Base-by-base conservation (phyloP, 2,797 vertebrate species). In the Diceros bicornis region DNA sequence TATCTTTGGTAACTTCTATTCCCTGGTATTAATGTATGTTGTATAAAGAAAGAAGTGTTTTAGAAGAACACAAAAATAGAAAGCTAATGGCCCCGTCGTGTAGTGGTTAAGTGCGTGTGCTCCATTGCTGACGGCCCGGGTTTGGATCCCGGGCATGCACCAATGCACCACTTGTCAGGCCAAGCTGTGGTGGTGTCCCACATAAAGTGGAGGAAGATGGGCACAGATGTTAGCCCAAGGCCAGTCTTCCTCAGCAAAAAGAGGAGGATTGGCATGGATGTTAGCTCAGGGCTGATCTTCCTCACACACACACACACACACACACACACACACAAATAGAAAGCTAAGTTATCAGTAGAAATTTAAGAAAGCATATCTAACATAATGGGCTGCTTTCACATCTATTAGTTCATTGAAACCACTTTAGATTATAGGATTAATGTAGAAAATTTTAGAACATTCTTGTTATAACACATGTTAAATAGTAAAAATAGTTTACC, bases 401-500 rank as follows among this genome's bases (percentile, higher is more conserved):
- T 84, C 4, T 81, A 71, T 93, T 93, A 81, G 29, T 68, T 94
- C 57, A 50, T 25, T 87, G 77, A 75, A 77, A 92, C 47, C 21
- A 71, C 23, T 62, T 81, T 86, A 23, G 89, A 64, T 61, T 91
- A 44, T 61, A 89, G 86, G n/a, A 97, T 79, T 23, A 34, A 10
- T 10, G 59, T 5, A 55, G 0, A 0, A 95, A n/a, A 29, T 2
- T 20, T 50, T 64, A 61, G 97, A 94, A 44, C 0, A 13, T 34
- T n/a, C 79, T 52, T 34, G 29, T 75, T 94, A 47, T 57, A 62
- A 61, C 66, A 57, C 6, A 44, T 82, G 12, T 69, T 74, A 88
- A 90, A 71, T 96, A 91, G 88, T 68, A 95, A 87, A 96, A 90
- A 52, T 41, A 77, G 14, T 97, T 97, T 92, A 99, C 99, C 99